Evolutionary conservation across 2,888 invertebrate genomes (phyloP), one percentile per base, ranked within the genome.

Genomic region (Lithophane ornitopus): DNA sequence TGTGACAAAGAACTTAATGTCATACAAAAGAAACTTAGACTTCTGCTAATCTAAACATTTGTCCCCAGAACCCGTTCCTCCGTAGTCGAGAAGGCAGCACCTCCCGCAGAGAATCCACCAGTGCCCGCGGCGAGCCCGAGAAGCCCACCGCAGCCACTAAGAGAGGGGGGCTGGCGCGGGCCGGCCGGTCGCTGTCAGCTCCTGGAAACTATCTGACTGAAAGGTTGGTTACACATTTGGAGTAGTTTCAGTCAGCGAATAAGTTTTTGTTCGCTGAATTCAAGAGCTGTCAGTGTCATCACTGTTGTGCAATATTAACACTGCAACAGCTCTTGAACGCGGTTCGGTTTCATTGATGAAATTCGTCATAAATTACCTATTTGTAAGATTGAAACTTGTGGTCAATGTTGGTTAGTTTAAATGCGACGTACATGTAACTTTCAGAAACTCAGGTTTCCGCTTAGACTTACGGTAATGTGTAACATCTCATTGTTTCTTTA

Each of bases 151-250:
- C 84, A 22, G 76, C 82, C 82, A 79, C 78, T 72, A 81, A 85
- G 80, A 76, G 91, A 39, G 90, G 89, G 2, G 89, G 88, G 7
- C 91, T 96, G 2, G 93, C 95, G 0, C 85, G 96, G 2, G 93
- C 95, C 0, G 96, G 96, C 0, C 89, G 96, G 4, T 96, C 96
- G 0, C 91, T 96, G 0, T 96, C 96, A 0, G 96, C 96, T 2
- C 96, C 96, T 0, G 95, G 96, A 56, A 95, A 94, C 90, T 96
- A 96, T 77, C 91, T 96, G 12, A 95, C 95, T 72, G 95, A 95
- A 73, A 93, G 93, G 95, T 95, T 76, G 11, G 68, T 46, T 11
- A 22, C 71, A 22, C 12, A 28, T 52, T 46, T 49, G 8, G 8
- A 49, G 49, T 49, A 49, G 49, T 49, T 49, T 8, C 19, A 49